Conservation (phyloP, 1,140 invertebrate species). For the Copidosoma floridanum region DNA sequence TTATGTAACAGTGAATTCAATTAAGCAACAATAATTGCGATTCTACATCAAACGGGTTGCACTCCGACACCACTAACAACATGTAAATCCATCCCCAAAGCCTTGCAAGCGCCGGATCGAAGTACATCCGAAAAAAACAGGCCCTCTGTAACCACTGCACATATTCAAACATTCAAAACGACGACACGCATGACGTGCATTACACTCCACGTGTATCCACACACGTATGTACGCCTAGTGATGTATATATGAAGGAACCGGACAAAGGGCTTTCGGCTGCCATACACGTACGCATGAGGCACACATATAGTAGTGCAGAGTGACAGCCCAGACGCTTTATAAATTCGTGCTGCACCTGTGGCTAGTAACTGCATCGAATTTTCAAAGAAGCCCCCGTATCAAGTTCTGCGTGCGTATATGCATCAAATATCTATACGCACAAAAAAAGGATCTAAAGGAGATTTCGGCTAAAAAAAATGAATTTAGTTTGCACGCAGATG, state of each 20-base stretch:
- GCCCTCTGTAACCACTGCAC: too few relatives aligned
- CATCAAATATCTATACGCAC: too few relatives aligned
- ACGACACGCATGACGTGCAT: slow-evolving; percentile 1
- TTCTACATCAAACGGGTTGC: background rate
- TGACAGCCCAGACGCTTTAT: too few relatives aligned
- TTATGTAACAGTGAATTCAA: background rate
- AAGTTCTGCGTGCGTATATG: too few relatives aligned
- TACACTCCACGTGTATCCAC: too few relatives aligned
- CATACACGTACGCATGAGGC: background rate
- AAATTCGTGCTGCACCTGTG: background rate
- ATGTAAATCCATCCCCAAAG: background rate
- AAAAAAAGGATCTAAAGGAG: too few relatives aligned
- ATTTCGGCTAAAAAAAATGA: background rate
- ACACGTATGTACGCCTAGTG: too few relatives aligned
- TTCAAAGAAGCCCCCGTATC: slow-evolving; percentile 7
- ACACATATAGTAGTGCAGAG: background rate
- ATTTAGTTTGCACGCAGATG: slow-evolving; percentile 18
- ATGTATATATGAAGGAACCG: background rate
- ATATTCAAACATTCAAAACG: too few relatives aligned
- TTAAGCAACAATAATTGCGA: background rate
- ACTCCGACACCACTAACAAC: too few relatives aligned
- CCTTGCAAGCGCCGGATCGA: background rate
- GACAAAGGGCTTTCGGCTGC: background rate
- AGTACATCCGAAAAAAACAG: slow-evolving; percentile 1
- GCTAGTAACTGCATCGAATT: background rate